Base-by-base conservation (phyloP, 1,140 invertebrate genomes). In the Ditylenchus dipsaci region DNA sequence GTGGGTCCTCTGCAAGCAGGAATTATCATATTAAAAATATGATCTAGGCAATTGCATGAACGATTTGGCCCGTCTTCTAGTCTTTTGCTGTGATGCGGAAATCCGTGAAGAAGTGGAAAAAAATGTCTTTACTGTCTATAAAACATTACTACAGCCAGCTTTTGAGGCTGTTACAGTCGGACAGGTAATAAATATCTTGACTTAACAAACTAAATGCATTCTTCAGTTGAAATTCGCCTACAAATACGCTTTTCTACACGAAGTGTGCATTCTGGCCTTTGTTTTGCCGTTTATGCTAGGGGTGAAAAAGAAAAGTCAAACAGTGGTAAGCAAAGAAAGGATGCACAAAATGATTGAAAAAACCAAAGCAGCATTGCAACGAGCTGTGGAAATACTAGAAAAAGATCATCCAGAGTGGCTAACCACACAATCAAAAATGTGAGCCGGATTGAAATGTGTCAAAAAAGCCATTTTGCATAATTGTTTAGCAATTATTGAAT, bases 31-130 rank as follows among this genome's bases (percentile, higher is more conserved):
- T 19, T 29, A 63, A 11, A 49, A 13, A 67, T 9, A 15, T 15
- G 7, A 21, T 71, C 11, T 19, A 59, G 57, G 57, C 19, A 59
- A 59, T 59, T 11, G 11, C 29, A 59, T 59, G 67, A 13, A 23
- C 11, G 65, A 67, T 70, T 15, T 69, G 13, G 65, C 65, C 17
- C 66, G 65, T 9, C 33, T 71, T 13, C 15, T 67, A 11, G 65
- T 69, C 7, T 11, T 71, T 23, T 71, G 63, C 23, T 49, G 38
- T 13, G 65, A 67, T 29, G 65, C 63, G 9, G 65, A 67, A 30
- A 27, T 67, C 9, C 17, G 65, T 17, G 9, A 49, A 15, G 65
- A 67, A 43, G 65, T 43, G 11, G 65, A 67, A 29, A 19, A 38
- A 59, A 59, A 21, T 38, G 13, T 59, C 57, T 59, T 59, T 38